Conservation (phyloP, 1,140 invertebrate genomes). For the Aphaenogaster ashmeadi region DNA sequence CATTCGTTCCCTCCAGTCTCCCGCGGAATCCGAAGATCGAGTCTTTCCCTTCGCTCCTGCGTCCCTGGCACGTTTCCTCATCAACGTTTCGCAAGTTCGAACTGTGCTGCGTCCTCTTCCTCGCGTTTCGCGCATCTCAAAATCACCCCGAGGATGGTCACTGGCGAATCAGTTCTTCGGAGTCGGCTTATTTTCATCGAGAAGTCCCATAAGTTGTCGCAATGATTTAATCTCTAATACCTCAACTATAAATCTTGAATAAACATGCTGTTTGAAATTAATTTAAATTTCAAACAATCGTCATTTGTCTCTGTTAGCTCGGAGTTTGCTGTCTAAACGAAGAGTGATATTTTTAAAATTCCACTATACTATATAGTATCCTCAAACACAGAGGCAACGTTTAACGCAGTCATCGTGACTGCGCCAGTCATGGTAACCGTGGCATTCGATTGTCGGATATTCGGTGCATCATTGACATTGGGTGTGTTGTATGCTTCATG, state of each 20-base stretch:
- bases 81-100: conserved; percentile 72
- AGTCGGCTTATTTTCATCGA: not conserved
- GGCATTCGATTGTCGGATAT: not conserved
- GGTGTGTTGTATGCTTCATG: not conserved
- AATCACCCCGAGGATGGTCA: not conserved
- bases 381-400: not conserved
- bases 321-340: not conserved
- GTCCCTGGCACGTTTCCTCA: conserved; percentile 77
- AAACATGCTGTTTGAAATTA: not conserved
- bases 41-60: conserved; percentile 76
- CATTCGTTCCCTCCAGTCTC: conserved; percentile 75
- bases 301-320: not conserved
- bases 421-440: not conserved
- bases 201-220: not conserved
- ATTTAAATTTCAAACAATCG: not conserved
- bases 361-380: not conserved
- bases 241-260: not conserved
- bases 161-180: not conserved
- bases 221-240: not conserved
- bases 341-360: not conserved
- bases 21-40: conserved; percentile 73
- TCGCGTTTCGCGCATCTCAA: conserved; percentile 50
- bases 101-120: conserved; percentile 36
- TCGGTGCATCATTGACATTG: not conserved
- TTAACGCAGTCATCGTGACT: not conserved